Evolutionary conservation across 2,113 vertebrate species (phyloP).

Genomic region (Lota lota): DNA sequence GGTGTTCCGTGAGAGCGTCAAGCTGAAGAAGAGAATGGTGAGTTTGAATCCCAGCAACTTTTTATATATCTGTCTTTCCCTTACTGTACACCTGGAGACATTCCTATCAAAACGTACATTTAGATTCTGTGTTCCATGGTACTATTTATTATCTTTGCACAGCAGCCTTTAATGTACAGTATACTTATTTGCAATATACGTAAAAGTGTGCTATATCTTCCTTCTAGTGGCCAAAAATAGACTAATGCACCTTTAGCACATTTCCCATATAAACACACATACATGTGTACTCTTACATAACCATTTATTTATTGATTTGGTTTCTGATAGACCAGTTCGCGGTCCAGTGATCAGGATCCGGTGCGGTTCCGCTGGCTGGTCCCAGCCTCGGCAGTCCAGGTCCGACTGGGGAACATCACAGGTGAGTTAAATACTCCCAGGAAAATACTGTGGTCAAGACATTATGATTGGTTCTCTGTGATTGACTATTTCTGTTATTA

Average conservation of each 20-base stretch:
- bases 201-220: not conserved
- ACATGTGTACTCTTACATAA: no score
- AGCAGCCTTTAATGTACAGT: no score
- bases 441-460: not conserved
- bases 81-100: no score
- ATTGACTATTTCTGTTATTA: no score
- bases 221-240: not conserved
- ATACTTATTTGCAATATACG: no score
- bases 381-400: constrained; percentile 87
- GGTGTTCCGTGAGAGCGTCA: constrained; percentile 84
- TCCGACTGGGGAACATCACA: constrained; percentile 82
- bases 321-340: constrained; percentile 70
- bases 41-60: constrained; percentile 38
- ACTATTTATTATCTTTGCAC: no score
- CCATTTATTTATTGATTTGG: constrained; percentile 8
- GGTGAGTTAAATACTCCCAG: constrained; percentile 65
- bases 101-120: no score
- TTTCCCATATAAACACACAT: no score
- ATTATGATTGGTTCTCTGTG: no score
- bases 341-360: constrained; percentile 85
- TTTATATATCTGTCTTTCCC: not conserved
- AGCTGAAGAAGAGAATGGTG: constrained; percentile 87
- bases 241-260: not conserved
- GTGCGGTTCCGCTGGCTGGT: constrained; percentile 96
- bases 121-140: no score